Conservation (phyloP, 2,113 vertebrate species). For the Caloenas nicobarica region DNA sequence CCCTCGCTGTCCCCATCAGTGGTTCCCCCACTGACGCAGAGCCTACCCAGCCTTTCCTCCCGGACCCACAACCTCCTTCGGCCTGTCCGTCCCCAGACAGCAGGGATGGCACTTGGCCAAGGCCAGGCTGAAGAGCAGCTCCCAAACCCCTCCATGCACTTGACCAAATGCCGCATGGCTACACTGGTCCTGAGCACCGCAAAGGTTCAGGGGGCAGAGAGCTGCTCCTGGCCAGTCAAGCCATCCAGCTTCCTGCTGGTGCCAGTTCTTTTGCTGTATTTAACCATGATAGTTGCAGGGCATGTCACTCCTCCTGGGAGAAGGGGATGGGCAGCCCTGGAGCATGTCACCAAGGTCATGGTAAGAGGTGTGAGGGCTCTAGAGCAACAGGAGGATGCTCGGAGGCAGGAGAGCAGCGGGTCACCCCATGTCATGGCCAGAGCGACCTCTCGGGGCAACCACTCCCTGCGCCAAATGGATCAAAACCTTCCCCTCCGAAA, state of each 20-base stretch:
- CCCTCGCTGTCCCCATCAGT: no score
- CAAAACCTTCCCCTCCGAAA: background rate
- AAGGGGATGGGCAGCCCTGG: background rate
- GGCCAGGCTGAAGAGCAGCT: background rate
- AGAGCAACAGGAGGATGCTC: background rate
- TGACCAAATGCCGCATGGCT: rapidly evolving
- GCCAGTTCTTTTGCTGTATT: background rate
- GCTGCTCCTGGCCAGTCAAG: background rate
- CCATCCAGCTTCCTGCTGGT: background rate
- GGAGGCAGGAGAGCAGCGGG: background rate
- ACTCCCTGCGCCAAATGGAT: rapidly evolving
- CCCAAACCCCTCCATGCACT: background rate
- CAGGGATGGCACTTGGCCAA: background rate
- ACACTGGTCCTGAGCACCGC: background rate
- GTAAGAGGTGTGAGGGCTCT: background rate
- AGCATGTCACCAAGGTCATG: background rate
- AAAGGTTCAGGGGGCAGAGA: background rate
- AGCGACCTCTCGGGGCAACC: background rate
- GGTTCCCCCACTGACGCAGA: background rate
- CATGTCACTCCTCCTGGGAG: rapidly evolving
- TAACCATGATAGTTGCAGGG: background rate
- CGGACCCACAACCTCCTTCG: background rate
- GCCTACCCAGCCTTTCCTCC: background rate
- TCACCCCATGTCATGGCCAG: background rate
- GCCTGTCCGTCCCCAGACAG: background rate